Base-by-base conservation (phyloP, 2,113 vertebrate species). In the Cyphotilapia sp. region DNA sequence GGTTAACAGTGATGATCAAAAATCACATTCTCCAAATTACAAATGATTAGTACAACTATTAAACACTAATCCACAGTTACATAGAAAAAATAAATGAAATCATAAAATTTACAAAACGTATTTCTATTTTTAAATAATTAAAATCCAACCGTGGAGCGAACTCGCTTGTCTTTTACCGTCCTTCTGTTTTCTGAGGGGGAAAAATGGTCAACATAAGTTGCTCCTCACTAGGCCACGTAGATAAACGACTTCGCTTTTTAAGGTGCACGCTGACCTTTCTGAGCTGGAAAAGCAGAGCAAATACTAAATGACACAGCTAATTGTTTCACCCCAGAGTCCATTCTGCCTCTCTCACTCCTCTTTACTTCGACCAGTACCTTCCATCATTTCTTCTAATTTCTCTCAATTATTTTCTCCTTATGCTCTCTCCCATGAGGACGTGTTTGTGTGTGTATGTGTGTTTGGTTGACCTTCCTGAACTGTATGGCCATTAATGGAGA, bases 401-500 rank as follows among this genome's bases (percentile, higher is more conserved):
- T 91, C 88, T 91, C 87, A 92, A 94, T 94, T 90, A 91, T 90
- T 84, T n/a, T 90, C 93, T 95, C 92, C 93, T 91, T 92, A 42
- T 78, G 84, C 90, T 88, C 47, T 31, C 85, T 89, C 85, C 85
- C 82, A 27, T 33, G 27, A 69, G 53, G n/a, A 38, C 35, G 74
- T 80, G 59, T 86, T 76, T 85, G 88, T 87, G 71, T 80, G 90
- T 61, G 89, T n/a, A 8, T 66, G 61, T 66, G 85, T 82, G 89
- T 80, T 90, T 66, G 81, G 8, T 53, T 90, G 93, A 97, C 98
- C 98, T 98, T 97, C 96, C 96, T 93, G 96, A 96, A 94, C 94
- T 97, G 95, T 96, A 96, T 95, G 96, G 97, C 95, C 97, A 97
- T 99, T 98, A 98, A 98, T 97, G 97, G 96, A 98, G 98, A 98